Percentiles rank a stretch among this genome's conserved stretches.
phyloP scores from a whole-genome alignment of 2,113 vertebrate species.

The Panurus biarmicus region DNA sequence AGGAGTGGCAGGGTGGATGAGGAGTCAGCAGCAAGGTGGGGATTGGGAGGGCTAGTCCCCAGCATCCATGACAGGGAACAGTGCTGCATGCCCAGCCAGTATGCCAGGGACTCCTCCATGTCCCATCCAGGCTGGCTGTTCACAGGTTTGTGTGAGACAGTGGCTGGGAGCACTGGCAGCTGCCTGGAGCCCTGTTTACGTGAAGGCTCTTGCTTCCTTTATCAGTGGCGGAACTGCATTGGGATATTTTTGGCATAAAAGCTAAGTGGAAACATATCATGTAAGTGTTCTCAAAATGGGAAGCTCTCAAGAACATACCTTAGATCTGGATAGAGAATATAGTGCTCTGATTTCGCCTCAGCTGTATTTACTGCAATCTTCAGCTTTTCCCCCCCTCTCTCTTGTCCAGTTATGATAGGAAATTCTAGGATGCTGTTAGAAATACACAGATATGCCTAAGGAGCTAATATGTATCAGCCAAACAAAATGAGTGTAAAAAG shows the following conservation, averaged over 20 bases:
- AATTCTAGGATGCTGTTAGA: neutral
- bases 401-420: neutral
- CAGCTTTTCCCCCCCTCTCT: neutral
- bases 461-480: neutral
- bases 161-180: neutral
- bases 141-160: neutral
- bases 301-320: conserved; percentile 32
- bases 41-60: neutral
- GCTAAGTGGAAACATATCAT: neutral
- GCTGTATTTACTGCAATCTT: neutral
- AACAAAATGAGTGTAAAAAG: neutral
- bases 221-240: neutral
- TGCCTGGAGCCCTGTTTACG: neutral
- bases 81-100: neutral
- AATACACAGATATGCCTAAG: neutral
- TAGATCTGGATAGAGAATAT: neutral
- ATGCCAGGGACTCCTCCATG: rapidly evolving
- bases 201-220: neutral
- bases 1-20: rapidly evolving
- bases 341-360: neutral
- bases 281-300: conserved; percentile 21
- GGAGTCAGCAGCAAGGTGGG: neutral
- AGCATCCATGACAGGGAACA: rapidly evolving
- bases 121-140: neutral
- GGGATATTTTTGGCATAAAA: conserved; percentile 50